Conservation (phyloP, 30 jellyfish, hydroid and myxozoan species). For the Rhopilema esculentum region DNA sequence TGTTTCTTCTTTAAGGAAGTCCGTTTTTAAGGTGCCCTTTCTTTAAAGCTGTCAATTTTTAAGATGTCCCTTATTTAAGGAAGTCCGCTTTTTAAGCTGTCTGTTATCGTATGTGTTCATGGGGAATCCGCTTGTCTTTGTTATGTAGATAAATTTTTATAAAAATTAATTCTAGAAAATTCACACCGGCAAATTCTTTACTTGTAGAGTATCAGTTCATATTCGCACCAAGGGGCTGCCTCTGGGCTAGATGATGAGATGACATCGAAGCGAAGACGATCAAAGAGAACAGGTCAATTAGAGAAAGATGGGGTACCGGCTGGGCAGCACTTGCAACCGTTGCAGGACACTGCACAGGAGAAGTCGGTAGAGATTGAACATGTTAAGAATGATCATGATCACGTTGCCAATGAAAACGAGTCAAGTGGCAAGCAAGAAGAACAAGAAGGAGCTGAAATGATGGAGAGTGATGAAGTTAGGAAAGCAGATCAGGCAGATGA, state of each 20-base stretch:
- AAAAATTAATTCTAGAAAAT: too few species aligned
- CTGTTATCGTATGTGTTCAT: too few species aligned
- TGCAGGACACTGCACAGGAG: neutral
- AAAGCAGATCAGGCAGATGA: neutral
- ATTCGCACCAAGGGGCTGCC: constrained; percentile 2
- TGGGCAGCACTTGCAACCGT: neutral
- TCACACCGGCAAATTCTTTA: neutral
- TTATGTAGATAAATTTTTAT: too few species aligned
- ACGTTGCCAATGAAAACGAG: neutral
- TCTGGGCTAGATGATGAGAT: neutral
- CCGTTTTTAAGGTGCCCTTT: too few species aligned
- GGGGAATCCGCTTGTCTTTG: too few species aligned
- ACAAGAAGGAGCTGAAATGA: neutral
- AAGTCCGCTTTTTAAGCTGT: too few species aligned
- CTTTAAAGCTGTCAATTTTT: too few species aligned
- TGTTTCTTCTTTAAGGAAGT: too few species aligned
- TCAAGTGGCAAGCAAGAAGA: neutral
- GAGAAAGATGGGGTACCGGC: neutral
- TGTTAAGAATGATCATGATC: neutral
- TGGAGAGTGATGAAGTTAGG: neutral
- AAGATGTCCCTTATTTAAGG: too few species aligned
- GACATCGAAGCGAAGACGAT: neutral
- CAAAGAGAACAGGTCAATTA: neutral
- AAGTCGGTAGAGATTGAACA: neutral
- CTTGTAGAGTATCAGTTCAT: constrained; percentile 4